Evolutionary conservation across 1,140 invertebrate genomes (phyloP).

Genomic region (Saccostrea cuccullata): DNA sequence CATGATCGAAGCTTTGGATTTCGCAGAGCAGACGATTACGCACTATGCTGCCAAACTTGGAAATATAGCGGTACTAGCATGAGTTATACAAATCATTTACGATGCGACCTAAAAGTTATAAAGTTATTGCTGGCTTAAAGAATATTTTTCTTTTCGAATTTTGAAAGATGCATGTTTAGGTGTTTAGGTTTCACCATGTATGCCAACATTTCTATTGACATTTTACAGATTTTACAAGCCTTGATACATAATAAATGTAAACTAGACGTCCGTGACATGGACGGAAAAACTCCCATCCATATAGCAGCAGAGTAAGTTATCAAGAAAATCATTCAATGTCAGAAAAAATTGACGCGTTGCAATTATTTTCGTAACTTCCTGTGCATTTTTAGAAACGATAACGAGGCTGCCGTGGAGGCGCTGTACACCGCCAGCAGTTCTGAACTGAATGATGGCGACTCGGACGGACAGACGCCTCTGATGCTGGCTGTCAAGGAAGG

Average conservation of each 20-base stretch:
- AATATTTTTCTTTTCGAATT: too few species aligned
- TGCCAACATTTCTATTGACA: neutral
- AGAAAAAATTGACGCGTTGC: too few species aligned
- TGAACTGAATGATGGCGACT: conserved; percentile 54
- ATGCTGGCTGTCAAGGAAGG: conserved; percentile 44
- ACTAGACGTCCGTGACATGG: conserved; percentile 39
- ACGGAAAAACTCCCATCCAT: conserved; percentile 53
- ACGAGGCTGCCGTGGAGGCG: conserved; percentile 37
- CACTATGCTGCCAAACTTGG: conserved; percentile 54
- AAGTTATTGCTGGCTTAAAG: too few species aligned
- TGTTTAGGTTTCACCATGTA: too few species aligned
- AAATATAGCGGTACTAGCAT: conserved; percentile 31
- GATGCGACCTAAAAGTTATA: too few species aligned
- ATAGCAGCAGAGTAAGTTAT: conserved; percentile 54
- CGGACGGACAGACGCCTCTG: conserved; percentile 49
- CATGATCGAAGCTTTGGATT: conserved; percentile 43
- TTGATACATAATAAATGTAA: conserved; percentile 41
- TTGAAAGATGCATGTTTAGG: too few species aligned
- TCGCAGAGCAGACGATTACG: conserved; percentile 44
- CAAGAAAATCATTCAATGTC: too few species aligned
- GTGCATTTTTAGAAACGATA: conserved; percentile 26
- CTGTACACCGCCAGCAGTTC: conserved; percentile 40
- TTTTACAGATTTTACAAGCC: conserved; percentile 42
- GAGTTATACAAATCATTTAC: neutral
- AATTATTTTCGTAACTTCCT: neutral